phyloP scores from a whole-genome alignment of 2,113 vertebrate genomes.

The Orycteropus afer region DNA sequence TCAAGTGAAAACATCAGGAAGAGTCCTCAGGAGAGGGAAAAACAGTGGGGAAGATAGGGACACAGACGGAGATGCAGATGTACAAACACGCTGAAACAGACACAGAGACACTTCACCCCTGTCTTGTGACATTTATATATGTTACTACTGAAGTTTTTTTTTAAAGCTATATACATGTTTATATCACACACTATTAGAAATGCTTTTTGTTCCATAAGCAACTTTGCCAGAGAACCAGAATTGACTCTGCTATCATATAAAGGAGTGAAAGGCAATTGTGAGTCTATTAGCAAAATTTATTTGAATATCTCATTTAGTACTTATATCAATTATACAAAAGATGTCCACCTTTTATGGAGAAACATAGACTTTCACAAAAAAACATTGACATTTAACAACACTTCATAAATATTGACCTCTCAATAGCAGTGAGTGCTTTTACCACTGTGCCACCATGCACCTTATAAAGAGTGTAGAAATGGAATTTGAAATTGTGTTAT shows the following conservation, averaged over 20 bases:
- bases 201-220: neutral
- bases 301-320: neutral
- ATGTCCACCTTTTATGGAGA: neutral
- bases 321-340: neutral
- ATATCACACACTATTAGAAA: neutral
- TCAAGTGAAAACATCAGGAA: neutral
- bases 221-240: constrained; percentile 1
- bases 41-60: neutral
- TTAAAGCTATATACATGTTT: neutral
- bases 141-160: neutral
- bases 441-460: too few relatives aligned
- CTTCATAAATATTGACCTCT: neutral
- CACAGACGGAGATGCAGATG: neutral
- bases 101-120: neutral
- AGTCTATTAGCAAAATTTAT: neutral
- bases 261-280: constrained; percentile 7
- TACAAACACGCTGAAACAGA: neutral
- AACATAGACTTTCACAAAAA: constrained; percentile 11
- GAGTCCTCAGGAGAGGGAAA: neutral
- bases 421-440: too few relatives aligned
- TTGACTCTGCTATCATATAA: neutral
- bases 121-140: neutral
- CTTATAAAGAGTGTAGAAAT: neutral
- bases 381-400: neutral
- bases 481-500: neutral